phyloP scores from a whole-genome alignment of 2,888 invertebrate genomes.

The Polyommatus iphigenia region DNA sequence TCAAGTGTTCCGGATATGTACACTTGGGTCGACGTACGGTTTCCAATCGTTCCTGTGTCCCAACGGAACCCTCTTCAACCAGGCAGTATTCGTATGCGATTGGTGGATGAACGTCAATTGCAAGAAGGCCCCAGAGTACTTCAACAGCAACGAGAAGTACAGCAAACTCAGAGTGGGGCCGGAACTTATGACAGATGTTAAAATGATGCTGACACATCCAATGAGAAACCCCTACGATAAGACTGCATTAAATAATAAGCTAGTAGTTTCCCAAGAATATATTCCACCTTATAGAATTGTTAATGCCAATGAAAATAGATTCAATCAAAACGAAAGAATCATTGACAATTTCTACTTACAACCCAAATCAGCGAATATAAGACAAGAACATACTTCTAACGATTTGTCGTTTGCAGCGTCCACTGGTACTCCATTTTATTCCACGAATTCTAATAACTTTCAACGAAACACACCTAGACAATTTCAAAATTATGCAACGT shows the following conservation, averaged over 20 bases:
- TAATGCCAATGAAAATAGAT: slow-evolving; percentile 61
- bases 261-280: slow-evolving; percentile 70
- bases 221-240: slow-evolving; percentile 69
- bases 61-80: slow-evolving; percentile 84
- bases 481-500: slow-evolving; percentile 8
- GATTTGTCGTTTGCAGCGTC: slow-evolving; percentile 60
- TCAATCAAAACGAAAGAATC: slow-evolving; percentile 55
- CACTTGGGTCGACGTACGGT: slow-evolving; percentile 74
- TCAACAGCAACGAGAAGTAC: slow-evolving; percentile 69
- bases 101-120: slow-evolving; percentile 86
- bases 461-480: not conserved
- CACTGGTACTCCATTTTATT: slow-evolving; percentile 62
- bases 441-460: slow-evolving; percentile 47
- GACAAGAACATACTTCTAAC: slow-evolving; percentile 50
- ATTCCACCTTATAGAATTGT: slow-evolving; percentile 67
- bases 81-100: slow-evolving; percentile 83
- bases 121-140: slow-evolving; percentile 62
- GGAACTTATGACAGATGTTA: slow-evolving; percentile 79
- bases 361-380: slow-evolving; percentile 57
- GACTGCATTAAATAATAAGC: slow-evolving; percentile 57
- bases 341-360: slow-evolving; percentile 60
- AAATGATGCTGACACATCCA: slow-evolving; percentile 78
- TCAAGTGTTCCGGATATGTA: slow-evolving; percentile 84
- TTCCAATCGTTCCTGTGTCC: slow-evolving; percentile 84
- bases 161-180: slow-evolving; percentile 73